Conservation (phyloP, 2,113 vertebrate species). For the Catharus bicknelli region DNA sequence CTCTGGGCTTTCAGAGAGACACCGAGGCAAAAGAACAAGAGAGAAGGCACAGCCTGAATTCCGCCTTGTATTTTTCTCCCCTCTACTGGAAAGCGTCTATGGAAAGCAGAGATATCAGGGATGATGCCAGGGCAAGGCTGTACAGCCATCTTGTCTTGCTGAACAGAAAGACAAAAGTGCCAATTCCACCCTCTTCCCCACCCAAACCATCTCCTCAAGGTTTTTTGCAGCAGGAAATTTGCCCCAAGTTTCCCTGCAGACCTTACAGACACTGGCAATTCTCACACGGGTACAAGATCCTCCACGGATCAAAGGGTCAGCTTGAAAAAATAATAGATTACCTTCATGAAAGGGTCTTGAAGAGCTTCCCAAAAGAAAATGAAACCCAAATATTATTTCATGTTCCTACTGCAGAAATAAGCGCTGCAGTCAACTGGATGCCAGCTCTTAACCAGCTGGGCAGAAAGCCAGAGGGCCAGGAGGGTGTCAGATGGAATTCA, state of each 20-base stretch:
- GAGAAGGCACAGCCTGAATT: not conserved
- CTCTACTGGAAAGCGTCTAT: not conserved
- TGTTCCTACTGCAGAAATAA: slow-evolving; percentile 33
- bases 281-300: not conserved
- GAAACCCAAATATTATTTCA: slow-evolving; percentile 60
- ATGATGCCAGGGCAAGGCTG: not conserved
- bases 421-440: not conserved
- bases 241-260: not conserved
- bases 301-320: not conserved
- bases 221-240: not conserved
- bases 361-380: slow-evolving; percentile 15
- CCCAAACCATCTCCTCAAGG: not conserved
- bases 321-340: slow-evolving; percentile 19
- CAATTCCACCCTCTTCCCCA: not conserved
- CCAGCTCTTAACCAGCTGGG: slow-evolving; percentile 49
- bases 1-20: not conserved
- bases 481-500: slow-evolving; percentile 55
- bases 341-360: slow-evolving; percentile 6
- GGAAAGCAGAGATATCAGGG: not conserved
- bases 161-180: not conserved
- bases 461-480: slow-evolving; percentile 50
- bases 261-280: not conserved
- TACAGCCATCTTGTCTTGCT: not conserved
- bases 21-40: not conserved
- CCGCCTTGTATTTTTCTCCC: not conserved